These are phyloP conservation scores for Andrena trimmerana DNA, from an alignment of 2,888 invertebrate genomes.

Conservation along the genomic window DNA sequence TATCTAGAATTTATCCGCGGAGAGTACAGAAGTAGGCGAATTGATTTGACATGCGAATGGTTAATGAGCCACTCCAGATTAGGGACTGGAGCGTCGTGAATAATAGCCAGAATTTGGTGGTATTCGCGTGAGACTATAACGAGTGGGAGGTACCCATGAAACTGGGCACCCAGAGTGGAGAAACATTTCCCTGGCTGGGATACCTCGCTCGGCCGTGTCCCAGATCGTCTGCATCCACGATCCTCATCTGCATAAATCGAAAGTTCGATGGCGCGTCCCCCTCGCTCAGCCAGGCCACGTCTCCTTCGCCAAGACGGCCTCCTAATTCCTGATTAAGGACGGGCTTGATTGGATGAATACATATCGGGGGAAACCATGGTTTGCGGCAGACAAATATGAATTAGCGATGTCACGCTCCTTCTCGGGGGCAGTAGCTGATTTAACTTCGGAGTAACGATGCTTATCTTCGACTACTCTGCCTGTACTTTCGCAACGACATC, in stretches of 20 bases:
- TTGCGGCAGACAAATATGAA: conserved; percentile 48
- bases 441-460: conserved; percentile 5
- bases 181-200: conserved; percentile 2
- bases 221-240: not conserved
- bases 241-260: conserved; percentile 48
- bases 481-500: not conserved
- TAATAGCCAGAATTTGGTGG: not conserved
- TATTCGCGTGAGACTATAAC: not conserved
- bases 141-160: not conserved
- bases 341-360: conserved; percentile 52
- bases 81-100: too few relatives aligned
- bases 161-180: not conserved
- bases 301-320: conserved; percentile 24
- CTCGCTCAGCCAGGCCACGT: not conserved
- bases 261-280: conserved; percentile 25
- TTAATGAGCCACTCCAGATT: too few relatives aligned
- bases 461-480: not conserved
- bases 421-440: conserved; percentile 6
- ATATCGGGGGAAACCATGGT: conserved; percentile 30
- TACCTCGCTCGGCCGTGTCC: not conserved
- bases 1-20: too few relatives aligned
- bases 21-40: too few relatives aligned
- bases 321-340: conserved; percentile 53
- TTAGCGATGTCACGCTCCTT: conserved; percentile 29
- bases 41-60: too few relatives aligned